Percentiles rank a stretch among this genome's conserved stretches.
Evolutionary conservation across 1,140 invertebrate species (phyloP).

Genomic region (Oedothorax gibbosus): DNA sequence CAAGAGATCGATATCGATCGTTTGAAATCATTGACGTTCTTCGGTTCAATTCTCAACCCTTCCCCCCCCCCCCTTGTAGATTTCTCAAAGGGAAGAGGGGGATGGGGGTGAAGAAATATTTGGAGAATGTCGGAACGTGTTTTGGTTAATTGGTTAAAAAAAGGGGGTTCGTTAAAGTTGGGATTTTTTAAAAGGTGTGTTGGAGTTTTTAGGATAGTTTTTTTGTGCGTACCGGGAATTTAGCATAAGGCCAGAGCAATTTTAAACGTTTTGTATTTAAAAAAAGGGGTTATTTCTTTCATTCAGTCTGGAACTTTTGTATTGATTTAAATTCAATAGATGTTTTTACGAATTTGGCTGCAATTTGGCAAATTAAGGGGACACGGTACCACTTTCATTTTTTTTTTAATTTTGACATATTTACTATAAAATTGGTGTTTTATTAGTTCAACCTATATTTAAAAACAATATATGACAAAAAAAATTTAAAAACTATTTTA

Average conservation of each 20-base stretch:
- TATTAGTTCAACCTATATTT: too few relatives aligned
- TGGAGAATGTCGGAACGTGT: background rate
- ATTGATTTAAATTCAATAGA: too few relatives aligned
- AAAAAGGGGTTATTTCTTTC: too few relatives aligned
- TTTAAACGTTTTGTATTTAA: too few relatives aligned
- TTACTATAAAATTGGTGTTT: too few relatives aligned
- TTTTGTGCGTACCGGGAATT: background rate
- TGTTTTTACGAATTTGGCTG: too few relatives aligned
- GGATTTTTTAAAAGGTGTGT: background rate
- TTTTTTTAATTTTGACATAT: too few relatives aligned
- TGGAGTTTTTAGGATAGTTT: background rate
- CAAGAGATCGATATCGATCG: conserved; percentile 46
- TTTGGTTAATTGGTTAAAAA: background rate
- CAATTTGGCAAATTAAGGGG: too few relatives aligned
- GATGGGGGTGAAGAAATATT: background rate
- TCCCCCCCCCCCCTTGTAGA: background rate
- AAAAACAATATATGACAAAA: too few relatives aligned
- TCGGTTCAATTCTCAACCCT: background rate
- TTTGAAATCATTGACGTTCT: conserved; percentile 4
- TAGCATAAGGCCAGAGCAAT: background rate
- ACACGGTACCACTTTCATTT: too few relatives aligned
- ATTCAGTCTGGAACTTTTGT: too few relatives aligned
- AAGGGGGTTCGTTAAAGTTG: background rate
- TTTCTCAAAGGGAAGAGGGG: background rate
- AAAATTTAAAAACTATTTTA: too few relatives aligned